Evolutionary conservation across 2,797 vertebrate species (phyloP).

Genomic region (Lophotriccus pileatus): DNA sequence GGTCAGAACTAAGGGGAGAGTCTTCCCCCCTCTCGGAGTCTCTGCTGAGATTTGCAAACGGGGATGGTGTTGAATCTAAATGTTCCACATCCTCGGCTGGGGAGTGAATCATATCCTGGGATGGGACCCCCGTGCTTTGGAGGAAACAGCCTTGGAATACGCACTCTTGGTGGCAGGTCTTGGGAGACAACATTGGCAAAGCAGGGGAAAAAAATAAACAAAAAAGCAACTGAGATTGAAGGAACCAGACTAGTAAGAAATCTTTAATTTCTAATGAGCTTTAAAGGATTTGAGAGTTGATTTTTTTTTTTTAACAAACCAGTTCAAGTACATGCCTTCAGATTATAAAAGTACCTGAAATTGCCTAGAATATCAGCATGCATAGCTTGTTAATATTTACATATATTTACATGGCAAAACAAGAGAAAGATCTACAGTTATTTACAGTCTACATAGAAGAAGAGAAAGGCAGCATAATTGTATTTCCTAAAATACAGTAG

Average conservation of each 20-base stretch:
- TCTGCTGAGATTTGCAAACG: neutral
- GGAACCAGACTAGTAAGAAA: conserved; percentile 75
- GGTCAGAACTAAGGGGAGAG: neutral
- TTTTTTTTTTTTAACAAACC: conserved; percentile 80
- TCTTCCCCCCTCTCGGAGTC: neutral
- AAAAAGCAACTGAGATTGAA: conserved; percentile 37
- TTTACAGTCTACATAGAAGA: conserved; percentile 88
- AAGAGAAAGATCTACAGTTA: conserved; percentile 84
- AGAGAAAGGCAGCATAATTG: conserved; percentile 84
- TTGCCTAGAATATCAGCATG: conserved; percentile 92
- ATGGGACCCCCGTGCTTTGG: fast-evolving
- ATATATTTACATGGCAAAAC: conserved; percentile 91
- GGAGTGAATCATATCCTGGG: neutral
- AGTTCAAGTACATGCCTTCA: conserved; percentile 89
- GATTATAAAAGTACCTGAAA: conserved; percentile 99
- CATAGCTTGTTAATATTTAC: conserved; percentile 94
- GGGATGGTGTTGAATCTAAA: neutral
- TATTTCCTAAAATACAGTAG: conserved; percentile 82
- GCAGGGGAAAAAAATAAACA: neutral
- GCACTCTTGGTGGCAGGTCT: neutral
- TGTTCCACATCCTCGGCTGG: fast-evolving
- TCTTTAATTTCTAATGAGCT: conserved; percentile 80
- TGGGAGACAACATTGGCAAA: neutral
- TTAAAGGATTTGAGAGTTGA: conserved; percentile 75
- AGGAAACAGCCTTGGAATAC: neutral